Percentiles rank a stretch among this genome's conserved stretches.
Evolutionary conservation across 1,140 invertebrate genomes (phyloP).

Genomic region (Megalonaias nervosa): DNA sequence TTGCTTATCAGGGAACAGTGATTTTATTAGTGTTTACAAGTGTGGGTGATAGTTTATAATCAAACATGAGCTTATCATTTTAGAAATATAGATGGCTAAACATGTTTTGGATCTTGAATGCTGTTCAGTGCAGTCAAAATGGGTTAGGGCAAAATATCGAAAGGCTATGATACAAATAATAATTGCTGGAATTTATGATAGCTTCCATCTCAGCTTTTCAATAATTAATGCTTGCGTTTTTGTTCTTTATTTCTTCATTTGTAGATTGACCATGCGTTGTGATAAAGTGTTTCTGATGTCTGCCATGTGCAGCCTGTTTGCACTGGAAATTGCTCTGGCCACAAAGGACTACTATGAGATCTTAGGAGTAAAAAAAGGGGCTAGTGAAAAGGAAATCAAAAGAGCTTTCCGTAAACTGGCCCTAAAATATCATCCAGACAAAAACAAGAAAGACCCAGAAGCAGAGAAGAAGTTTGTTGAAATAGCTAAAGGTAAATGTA

Average conservation of each 20-base stretch:
- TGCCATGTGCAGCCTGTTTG: constrained; percentile 43
- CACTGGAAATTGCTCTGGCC: constrained; percentile 29
- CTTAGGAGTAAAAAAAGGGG: constrained; percentile 90
- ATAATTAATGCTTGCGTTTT: constrained; percentile 7
- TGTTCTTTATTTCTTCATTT: constrained; percentile 10
- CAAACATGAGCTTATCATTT: no score
- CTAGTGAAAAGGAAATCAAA: constrained; percentile 94
- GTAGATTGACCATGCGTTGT: constrained; percentile 44
- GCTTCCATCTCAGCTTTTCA: not conserved
- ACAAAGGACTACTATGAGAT: constrained; percentile 93
- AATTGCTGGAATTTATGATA: no score
- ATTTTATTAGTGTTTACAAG: no score
- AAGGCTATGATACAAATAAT: no score
- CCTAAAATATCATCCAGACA: constrained; percentile 98
- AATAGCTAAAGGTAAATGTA: constrained; percentile 67
- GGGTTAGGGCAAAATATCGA: no score
- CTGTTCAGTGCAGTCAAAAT: no score
- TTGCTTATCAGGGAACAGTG: no score
- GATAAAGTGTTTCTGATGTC: constrained; percentile 47
- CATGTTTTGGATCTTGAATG: no score
- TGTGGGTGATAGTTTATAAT: no score
- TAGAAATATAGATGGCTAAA: no score
- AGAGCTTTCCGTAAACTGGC: constrained; percentile 90
- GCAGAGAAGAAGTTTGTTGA: constrained; percentile 68
- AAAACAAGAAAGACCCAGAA: constrained; percentile 81